Conservation (phyloP, 2,113 vertebrate genomes). For the Bujurquina vittata region DNA sequence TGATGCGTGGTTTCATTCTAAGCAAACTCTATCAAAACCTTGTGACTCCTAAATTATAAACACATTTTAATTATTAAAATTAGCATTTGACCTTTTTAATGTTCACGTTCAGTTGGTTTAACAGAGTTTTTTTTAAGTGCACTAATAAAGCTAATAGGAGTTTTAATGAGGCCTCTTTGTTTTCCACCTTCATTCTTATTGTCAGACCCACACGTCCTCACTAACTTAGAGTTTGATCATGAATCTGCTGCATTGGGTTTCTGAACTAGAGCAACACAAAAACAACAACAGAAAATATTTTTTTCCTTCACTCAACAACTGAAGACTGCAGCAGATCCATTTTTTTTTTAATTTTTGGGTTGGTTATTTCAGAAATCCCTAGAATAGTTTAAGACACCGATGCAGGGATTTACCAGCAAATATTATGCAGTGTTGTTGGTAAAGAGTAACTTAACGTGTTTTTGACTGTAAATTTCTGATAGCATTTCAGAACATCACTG, state of each 20-base stretch:
- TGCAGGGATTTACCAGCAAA: not conserved
- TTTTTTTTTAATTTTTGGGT: accelerated
- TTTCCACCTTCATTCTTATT: not conserved
- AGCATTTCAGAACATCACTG: not conserved
- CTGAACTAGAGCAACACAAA: not conserved
- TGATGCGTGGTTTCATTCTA: not conserved
- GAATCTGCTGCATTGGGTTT: not conserved
- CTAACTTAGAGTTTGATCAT: too few species aligned
- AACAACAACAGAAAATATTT: accelerated
- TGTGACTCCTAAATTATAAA: not conserved
- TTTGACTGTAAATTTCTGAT: not conserved
- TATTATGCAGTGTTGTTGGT: not conserved
- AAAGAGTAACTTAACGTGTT: not conserved
- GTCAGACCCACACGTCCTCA: too few species aligned
- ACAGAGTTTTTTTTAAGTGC: not conserved
- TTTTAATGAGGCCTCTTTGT: not conserved
- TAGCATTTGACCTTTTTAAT: not conserved
- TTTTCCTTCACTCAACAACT: not conserved
- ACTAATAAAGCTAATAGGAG: not conserved
- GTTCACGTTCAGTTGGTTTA: not conserved
- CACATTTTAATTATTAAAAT: not conserved
- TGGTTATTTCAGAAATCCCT: not conserved
- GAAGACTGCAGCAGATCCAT: not conserved
- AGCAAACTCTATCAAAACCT: accelerated
- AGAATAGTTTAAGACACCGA: accelerated